Conservation (phyloP, 37 sponge, comb jelly and placozoan species). For the Haliclona indistincta region DNA sequence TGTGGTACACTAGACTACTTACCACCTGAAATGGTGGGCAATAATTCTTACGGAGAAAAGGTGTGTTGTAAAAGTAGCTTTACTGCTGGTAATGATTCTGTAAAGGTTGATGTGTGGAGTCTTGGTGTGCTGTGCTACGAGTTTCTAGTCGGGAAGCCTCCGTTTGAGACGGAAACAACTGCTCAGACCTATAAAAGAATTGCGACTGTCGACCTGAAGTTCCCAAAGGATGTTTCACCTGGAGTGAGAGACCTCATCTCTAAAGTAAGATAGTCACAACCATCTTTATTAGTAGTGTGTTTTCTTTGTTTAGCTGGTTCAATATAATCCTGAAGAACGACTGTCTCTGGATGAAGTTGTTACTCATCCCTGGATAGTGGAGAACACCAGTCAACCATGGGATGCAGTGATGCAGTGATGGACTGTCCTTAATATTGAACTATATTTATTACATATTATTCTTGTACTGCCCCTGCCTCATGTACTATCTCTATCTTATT, state of each 20-base stretch:
- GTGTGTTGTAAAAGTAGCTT: constrained; percentile 26
- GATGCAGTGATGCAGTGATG: too few species aligned
- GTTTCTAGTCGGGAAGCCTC: constrained; percentile 93
- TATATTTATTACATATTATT: too few species aligned
- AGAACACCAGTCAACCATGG: too few species aligned
- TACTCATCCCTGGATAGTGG: constrained; percentile 85
- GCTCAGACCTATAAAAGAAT: constrained; percentile 86
- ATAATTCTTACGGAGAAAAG: constrained; percentile 88
- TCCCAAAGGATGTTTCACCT: constrained; percentile 82
- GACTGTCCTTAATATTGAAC: too few species aligned
- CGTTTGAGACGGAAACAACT: constrained; percentile 85
- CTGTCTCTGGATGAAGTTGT: constrained; percentile 69
- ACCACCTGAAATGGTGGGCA: constrained; percentile 97
- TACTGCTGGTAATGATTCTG: background rate
- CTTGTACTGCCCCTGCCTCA: too few species aligned
- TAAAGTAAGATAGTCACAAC: constrained; percentile 38
- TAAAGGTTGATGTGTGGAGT: constrained; percentile 95
- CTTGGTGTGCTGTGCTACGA: constrained; percentile 98
- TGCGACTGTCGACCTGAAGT: constrained; percentile 60
- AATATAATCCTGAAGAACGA: constrained; percentile 61
- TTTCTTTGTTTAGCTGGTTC: constrained; percentile 42
- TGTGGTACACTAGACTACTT: constrained; percentile 99
- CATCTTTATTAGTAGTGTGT: background rate
- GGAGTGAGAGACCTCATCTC: constrained; percentile 84
- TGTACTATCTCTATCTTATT: too few species aligned